phyloP scores from a whole-genome alignment of 1,140 invertebrate genomes.

The Papilio aristodemus region DNA sequence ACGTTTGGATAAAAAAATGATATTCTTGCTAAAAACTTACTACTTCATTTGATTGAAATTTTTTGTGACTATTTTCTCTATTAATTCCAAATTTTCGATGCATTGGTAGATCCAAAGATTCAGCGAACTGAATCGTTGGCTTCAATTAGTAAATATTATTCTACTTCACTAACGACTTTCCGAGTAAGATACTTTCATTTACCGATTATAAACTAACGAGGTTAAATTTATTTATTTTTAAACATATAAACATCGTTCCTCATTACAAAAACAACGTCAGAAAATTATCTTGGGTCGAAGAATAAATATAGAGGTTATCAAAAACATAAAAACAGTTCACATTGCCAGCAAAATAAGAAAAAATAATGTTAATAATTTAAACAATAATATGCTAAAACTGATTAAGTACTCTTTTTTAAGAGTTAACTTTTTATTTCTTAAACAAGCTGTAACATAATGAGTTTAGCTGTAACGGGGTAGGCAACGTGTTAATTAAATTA shows the following conservation, averaged over 20 bases:
- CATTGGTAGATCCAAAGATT: too few relatives aligned
- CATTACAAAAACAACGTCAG: neutral
- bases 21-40: too few relatives aligned
- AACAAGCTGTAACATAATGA: neutral
- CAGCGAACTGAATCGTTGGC: too few relatives aligned
- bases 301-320: slow-evolving; percentile 4
- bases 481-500: too few relatives aligned
- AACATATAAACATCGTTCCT: neutral
- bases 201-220: neutral
- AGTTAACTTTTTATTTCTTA: neutral
- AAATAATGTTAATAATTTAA: neutral
- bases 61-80: too few relatives aligned
- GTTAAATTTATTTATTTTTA: neutral
- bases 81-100: too few relatives aligned
- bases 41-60: too few relatives aligned
- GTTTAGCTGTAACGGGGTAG: too few relatives aligned
- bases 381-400: neutral
- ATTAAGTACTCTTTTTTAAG: neutral
- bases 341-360: neutral
- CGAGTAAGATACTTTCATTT: neutral
- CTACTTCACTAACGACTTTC: neutral
- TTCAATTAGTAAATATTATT: neutral
- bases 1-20: too few relatives aligned
- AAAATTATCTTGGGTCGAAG: slow-evolving; percentile 5
- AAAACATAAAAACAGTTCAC: slow-evolving; percentile 20